These are phyloP conservation scores for Helarctos malayanus DNA, from an alignment of 2,797 vertebrate species.

Conservation along the genomic window DNA sequence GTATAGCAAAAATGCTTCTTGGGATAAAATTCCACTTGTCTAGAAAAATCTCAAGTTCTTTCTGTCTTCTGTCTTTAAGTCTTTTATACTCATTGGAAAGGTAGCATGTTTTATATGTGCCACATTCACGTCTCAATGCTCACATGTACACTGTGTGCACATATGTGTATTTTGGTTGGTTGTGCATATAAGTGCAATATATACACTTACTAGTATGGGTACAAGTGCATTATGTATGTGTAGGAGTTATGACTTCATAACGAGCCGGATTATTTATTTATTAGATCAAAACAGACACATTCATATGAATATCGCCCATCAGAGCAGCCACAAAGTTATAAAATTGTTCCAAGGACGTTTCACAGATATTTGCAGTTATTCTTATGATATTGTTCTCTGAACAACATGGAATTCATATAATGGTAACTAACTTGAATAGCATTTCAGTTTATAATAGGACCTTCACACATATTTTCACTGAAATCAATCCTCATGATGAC, in stretches of 20 bases:
- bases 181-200: background rate
- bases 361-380: background rate
- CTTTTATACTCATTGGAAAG: background rate
- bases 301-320: background rate
- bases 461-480: background rate
- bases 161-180: background rate
- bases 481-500: background rate
- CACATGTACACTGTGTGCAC: background rate
- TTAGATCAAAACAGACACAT: background rate
- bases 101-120: background rate
- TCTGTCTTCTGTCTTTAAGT: background rate
- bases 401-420: background rate
- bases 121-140: background rate
- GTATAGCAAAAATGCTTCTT: background rate
- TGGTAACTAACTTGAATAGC: background rate
- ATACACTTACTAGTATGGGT: background rate
- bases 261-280: background rate
- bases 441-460: background rate
- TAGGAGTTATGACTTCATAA: background rate
- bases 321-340: background rate
- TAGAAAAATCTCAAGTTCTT: conserved; percentile 23
- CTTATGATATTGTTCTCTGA: background rate
- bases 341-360: background rate
- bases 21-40: background rate
- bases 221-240: background rate